phyloP scores from a whole-genome alignment of 2,888 invertebrate genomes.

The Andrena haemorrhoa region DNA sequence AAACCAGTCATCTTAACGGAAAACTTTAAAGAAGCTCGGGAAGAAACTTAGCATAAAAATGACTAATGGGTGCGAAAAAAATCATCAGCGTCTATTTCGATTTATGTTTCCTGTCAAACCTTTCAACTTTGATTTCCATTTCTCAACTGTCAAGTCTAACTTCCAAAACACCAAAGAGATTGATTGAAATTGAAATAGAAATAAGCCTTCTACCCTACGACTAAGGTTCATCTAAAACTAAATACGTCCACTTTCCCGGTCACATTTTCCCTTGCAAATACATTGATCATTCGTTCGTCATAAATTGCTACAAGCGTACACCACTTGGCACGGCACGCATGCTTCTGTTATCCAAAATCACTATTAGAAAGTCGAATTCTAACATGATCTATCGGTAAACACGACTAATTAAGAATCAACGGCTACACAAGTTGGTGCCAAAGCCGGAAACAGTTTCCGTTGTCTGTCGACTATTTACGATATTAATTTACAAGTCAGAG shows the following conservation, averaged over 20 bases:
- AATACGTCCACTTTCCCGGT: neutral
- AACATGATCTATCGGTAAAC: neutral
- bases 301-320: neutral
- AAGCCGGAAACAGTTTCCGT: neutral
- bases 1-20: constrained; percentile 1
- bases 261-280: neutral
- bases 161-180: neutral
- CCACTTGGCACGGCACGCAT: neutral
- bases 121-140: too few species aligned
- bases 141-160: too few species aligned
- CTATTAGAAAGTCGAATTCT: constrained; percentile 30
- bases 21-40: neutral
- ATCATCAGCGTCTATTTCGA: neutral
- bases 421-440: neutral
- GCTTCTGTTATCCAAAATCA: neutral
- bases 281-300: neutral
- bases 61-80: neutral
- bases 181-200: neutral
- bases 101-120: too few species aligned
- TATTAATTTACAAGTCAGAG: neutral
- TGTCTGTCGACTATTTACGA: neutral
- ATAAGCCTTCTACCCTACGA: neutral
- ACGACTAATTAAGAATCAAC: neutral
- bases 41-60: neutral
- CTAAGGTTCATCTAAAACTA: neutral